Evolutionary conservation across 1,140 invertebrate species (phyloP), one percentile per base, ranked within the genome.

Genomic region (Zaprionus gabonicus): DNA sequence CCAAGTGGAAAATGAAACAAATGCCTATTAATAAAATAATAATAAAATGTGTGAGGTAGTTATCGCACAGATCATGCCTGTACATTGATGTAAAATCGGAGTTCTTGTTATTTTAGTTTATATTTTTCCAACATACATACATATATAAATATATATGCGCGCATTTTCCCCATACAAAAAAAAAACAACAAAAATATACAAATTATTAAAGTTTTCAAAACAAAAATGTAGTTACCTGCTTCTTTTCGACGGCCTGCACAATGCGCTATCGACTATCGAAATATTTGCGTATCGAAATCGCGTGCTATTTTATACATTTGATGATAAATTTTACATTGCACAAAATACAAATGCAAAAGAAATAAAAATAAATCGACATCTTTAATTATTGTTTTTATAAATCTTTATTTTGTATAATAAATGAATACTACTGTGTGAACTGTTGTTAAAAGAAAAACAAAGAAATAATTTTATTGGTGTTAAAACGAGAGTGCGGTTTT

Each of bases 1-100:
- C 51, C 28, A 69, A 74, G 36, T 65, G 58, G 55, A 78, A 58
- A 59, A 63, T 53, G 17, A 75, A 70, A 68, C 31, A 58, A 13
- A 51, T 51, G 46, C 17, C 51, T 68, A 74, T 67, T 63, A 60
- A 25, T 23, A 20, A 51, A 12, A 51, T 51, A 23, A 25, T 25
- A 51, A 60, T 20, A 59, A 58, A 13, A 59, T 68, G 31, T n/a
- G 13, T 34, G 15, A 23, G 55, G 10, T 20, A 55, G 10, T 38
- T n/a, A 55, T 55, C 12, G 13, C 44, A 69, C 38, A 44, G 17
- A 63, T 31, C 3, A 44, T 44, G 41, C 0, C 41, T 17, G 41
- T 9, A 46, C n/a, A 46, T 17, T 46, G n/a, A 17, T 46, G 15
- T 17, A 17, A 46, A 46, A 9, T 17, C 41, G 41, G n/a, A 46